Base-by-base conservation (phyloP, 2,888 invertebrate species). In the Troilus luridus region DNA sequence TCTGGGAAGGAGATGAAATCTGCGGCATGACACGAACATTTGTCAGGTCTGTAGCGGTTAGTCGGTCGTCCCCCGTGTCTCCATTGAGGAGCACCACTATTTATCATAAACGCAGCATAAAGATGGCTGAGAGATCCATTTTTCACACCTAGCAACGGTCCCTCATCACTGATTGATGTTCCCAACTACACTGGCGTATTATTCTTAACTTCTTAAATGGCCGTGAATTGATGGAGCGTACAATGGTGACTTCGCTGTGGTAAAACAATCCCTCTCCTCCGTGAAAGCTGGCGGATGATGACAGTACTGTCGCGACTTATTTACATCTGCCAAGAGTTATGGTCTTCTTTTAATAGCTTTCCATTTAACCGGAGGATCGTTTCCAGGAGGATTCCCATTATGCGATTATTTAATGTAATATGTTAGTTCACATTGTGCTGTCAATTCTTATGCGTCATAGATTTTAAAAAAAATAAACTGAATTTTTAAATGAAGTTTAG, bases 21-120 rank as follows among this genome's bases (percentile, higher is more conserved):
- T 89, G 88, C 88, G 64, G 64, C 41, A n/a, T 89, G 88, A 64
- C 88, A 64, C 9, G 62, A 60, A 89, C 88, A 89, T 89, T 89
- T 62, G 88, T 89, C 64, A 62, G 88, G 14, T 27, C 64, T 89
- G 88, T 89, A 89, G 59, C 60, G 60, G 88, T 60, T 85, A 85
- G 88, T 59, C 19, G 88, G 60, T 59, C 59, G 72, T 88, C 59
- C 60, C 88, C 59, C 41, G 41, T 88, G 88, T 41, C 60, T 41
- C 67, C 88, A 89, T 89, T 89, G 60, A 89, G 62, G 64, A 54
- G 64, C 19, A 14, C 17, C 41, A 60, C 88, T 89, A 89, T 89
- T 89, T 89, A 89, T 89, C 88, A 89, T 89, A 89, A 89, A 62
- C 62, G 21, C 88, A 64, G 41, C 41, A 88, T 64, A 64, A 89